Conservation (phyloP, 2,113 vertebrate species). For the Protobothrops flavoviridis region DNA sequence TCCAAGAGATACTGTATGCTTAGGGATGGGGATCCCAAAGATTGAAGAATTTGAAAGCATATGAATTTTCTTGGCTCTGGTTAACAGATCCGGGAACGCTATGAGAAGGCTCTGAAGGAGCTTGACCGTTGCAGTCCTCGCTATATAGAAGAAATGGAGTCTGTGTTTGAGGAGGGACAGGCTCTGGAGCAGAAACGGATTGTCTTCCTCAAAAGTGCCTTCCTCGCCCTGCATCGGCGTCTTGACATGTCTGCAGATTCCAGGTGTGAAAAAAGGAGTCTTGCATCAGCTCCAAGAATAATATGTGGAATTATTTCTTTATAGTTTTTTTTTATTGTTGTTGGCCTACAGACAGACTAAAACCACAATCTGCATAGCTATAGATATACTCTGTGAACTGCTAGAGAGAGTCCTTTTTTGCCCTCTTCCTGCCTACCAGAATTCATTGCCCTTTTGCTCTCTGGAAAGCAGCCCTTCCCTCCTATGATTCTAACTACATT, state of each 20-base stretch:
- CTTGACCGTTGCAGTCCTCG: slow-evolving; percentile 76
- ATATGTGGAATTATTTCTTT: background rate
- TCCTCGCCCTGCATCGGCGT: slow-evolving; percentile 80
- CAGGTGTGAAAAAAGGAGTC: slow-evolving; percentile 58
- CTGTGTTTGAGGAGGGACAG: slow-evolving; percentile 82
- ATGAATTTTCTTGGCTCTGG: background rate
- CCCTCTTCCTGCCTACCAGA: background rate
- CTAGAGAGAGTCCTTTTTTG: background rate
- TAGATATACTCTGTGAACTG: background rate
- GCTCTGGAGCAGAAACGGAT: slow-evolving; percentile 81
- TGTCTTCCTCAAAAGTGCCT: slow-evolving; percentile 78
- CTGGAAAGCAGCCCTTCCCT: background rate
- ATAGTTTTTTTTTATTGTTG: background rate
- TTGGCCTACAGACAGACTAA: background rate
- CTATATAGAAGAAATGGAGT: slow-evolving; percentile 88
- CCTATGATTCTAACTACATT: background rate
- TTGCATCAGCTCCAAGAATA: background rate
- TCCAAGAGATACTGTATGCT: background rate
- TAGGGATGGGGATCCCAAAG: background rate
- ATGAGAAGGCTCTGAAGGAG: slow-evolving; percentile 79
- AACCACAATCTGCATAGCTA: background rate
- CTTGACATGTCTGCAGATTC: slow-evolving; percentile 80
- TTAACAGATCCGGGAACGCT: slow-evolving; percentile 69
- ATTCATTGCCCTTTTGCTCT: background rate
- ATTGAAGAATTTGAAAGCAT: background rate